Conservation (phyloP, 2,113 vertebrate species). For the Alouatta palliata region DNA sequence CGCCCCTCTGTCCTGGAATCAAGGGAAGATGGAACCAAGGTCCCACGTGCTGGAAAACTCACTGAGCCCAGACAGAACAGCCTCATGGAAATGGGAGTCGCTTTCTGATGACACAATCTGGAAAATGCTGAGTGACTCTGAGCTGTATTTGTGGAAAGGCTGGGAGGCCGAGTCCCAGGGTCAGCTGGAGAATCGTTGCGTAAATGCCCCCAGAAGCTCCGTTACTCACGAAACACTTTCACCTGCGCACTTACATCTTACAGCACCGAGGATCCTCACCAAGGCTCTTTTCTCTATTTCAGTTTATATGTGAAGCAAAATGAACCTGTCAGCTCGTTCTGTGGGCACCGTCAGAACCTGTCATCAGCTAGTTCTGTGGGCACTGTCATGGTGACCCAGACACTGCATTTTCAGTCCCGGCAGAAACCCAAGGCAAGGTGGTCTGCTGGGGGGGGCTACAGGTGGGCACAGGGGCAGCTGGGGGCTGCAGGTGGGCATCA, state of each 20-base stretch:
- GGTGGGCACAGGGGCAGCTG: too few species aligned
- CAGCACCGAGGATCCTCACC: fast-evolving
- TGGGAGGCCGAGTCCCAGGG: fast-evolving
- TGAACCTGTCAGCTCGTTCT: not conserved
- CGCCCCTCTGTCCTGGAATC: too few species aligned
- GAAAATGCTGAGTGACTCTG: not conserved
- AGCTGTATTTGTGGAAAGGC: not conserved
- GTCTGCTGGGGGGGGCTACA: not conserved
- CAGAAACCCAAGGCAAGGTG: not conserved
- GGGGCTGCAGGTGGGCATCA: too few species aligned
- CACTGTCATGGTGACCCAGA: not conserved
- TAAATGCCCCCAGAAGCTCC: fast-evolving
- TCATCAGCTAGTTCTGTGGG: not conserved
- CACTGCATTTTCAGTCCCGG: not conserved
- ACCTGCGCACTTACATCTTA: not conserved
- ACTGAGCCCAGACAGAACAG: not conserved
- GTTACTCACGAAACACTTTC: too few species aligned
- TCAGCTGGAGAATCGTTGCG: fast-evolving
- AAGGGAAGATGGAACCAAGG: too few species aligned
- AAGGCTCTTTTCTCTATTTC: fast-evolving
- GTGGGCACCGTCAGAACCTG: not conserved
- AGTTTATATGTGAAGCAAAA: not conserved
- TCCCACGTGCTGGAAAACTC: not conserved
- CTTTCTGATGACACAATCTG: not conserved
- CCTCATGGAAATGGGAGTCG: fast-evolving